Evolutionary conservation across 2,888 invertebrate genomes (phyloP).

Genomic region (Drosophila leonis): DNA sequence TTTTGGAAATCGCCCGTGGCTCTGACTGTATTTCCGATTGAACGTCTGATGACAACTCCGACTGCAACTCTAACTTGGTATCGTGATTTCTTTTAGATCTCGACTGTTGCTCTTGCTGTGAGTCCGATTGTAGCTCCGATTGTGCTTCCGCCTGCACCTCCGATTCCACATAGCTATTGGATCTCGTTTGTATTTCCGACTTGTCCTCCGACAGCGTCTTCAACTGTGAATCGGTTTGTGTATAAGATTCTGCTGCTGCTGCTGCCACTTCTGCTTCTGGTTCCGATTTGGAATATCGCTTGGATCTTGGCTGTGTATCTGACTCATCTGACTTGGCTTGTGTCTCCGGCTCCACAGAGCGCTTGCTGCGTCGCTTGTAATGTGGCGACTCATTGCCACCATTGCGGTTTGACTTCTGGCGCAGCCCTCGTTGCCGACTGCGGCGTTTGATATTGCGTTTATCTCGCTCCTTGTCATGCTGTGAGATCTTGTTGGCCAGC

Average conservation of each 20-base stretch:
- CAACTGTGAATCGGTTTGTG: background rate
- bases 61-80: background rate
- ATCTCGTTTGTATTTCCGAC: background rate
- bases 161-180: background rate
- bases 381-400: constrained; percentile 7
- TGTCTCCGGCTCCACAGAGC: constrained; percentile 9
- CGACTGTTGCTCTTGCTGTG: background rate
- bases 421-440: constrained; percentile 20
- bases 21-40: background rate
- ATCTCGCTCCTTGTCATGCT: constrained; percentile 44
- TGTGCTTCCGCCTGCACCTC: background rate
- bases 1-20: background rate
- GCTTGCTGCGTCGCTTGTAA: constrained; percentile 30
- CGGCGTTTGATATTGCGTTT: constrained; percentile 43
- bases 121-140: too few relatives aligned
- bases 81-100: background rate
- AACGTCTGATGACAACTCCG: background rate
- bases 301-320: background rate
- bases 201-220: background rate
- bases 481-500: constrained; percentile 54
- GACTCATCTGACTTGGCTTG: background rate
- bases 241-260: background rate
- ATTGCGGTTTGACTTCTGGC: constrained; percentile 5
- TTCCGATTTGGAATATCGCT: background rate
- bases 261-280: background rate